Evolutionary conservation across 2,113 vertebrate genomes (phyloP), one percentile per base, ranked within the genome.

Genomic region (Beaufortia kweichowensis): DNA sequence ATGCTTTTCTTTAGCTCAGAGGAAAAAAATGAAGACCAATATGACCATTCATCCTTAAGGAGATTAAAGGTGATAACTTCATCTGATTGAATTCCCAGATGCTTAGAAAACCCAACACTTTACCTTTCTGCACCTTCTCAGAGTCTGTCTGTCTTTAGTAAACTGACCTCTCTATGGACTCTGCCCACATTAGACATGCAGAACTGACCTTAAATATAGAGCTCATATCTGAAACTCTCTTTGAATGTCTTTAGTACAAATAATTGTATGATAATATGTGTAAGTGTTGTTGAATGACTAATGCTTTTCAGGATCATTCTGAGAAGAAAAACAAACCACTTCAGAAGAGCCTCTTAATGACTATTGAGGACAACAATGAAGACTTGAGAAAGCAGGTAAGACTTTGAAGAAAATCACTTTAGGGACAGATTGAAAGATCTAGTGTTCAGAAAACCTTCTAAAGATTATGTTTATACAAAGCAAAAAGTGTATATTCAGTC

Each of bases 11-110:
- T 68, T 68, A 77, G 62, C 62, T 74, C 50, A 17, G 64, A 56
- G 62, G 57, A 48, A 80, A 57, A 66, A 53, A 50, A 64, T 69
- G 59, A 69, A 74, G 79, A 56, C 62, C 56, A 76, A 59, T 75
- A 60, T 78, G 73, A 78, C 70, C 69, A 75, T 80, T 35, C 19
- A 41, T 46, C 69, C 64, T 74, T 28, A 70, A 75, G 60, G n/a
- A 77, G 65, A 75, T 64, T 29, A 67, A 53, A 78, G 62, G 64
- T 41, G 62, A 73, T 59, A 29, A 23, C 62, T 81, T 62, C 55
- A 57, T 35, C 10, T 62, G 69, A 19, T 14, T 63, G 33, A n/a
- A 29, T 75, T 69, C 21, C 65, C 72, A 19, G 46, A 79, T 50
- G 78, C 23, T 60, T 35, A 55, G 56, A 75, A 79, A 33, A 21